Percentiles rank a stretch among this genome's conserved stretches.
phyloP scores from a whole-genome alignment of 2,113 vertebrate genomes.

The Lagopus muta region DNA sequence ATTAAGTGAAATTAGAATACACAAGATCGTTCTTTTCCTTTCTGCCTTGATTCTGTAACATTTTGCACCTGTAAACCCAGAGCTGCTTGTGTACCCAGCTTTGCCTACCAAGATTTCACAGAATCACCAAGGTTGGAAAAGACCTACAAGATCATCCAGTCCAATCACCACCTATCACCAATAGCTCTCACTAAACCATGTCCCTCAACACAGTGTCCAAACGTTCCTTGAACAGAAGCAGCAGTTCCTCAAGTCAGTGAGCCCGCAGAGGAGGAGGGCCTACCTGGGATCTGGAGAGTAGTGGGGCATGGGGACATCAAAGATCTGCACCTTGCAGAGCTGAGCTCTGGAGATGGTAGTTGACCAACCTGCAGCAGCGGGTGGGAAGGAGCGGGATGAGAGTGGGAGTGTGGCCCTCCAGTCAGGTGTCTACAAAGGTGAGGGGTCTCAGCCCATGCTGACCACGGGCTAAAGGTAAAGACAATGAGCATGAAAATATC shows the following conservation, averaged over 20 bases:
- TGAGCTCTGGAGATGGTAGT: not conserved
- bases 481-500: not conserved
- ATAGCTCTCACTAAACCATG: too few relatives aligned
- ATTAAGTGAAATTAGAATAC: constrained; percentile 59
- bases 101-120: not conserved
- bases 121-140: too few relatives aligned
- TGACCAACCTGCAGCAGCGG: not conserved
- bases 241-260: not conserved
- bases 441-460: not conserved
- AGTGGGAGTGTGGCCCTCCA: not conserved
- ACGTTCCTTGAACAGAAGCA: too few relatives aligned
- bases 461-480: not conserved
- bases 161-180: too few relatives aligned
- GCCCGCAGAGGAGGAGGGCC: not conserved
- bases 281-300: not conserved
- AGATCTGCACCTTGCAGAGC: not conserved
- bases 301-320: not conserved
- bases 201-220: too few relatives aligned
- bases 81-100: not conserved
- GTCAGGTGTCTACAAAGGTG: not conserved
- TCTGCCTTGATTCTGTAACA: not conserved
- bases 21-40: not conserved
- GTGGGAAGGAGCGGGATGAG: not conserved
- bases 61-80: accelerated
- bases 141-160: too few relatives aligned